These are phyloP conservation scores for Elysia crispata DNA, from an alignment of 2,888 invertebrate species.

Conservation along the genomic window DNA sequence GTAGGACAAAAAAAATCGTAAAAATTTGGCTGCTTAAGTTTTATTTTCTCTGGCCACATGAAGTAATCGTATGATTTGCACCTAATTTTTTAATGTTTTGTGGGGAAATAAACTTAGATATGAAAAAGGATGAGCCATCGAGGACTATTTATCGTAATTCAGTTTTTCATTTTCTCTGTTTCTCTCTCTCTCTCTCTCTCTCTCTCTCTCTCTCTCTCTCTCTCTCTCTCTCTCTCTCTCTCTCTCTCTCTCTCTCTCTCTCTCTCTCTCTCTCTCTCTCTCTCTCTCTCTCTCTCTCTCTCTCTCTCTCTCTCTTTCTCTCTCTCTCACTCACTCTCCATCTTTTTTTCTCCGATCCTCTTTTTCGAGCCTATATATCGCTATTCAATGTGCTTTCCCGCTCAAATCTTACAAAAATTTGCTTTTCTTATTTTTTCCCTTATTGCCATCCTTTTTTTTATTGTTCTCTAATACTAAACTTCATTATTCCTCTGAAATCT, in stretches of 20 bases:
- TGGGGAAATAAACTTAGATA: too few species aligned
- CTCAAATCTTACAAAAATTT: not conserved
- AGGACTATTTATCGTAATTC: not conserved
- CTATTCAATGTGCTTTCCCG: not conserved
- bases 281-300: conserved; percentile 17
- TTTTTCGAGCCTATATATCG: not conserved
- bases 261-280: conserved; percentile 28
- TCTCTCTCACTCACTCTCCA: conserved; percentile 28
- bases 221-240: conserved; percentile 19
- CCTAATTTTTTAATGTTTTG: too few species aligned
- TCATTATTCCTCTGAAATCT: not conserved
- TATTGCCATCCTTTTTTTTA: not conserved
- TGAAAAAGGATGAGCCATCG: too few species aligned
- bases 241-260: conserved; percentile 28
- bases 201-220: not conserved
- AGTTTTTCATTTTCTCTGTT: conserved; percentile 58
- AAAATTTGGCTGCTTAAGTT: too few species aligned
- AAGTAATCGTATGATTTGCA: too few species aligned
- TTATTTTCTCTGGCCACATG: too few species aligned
- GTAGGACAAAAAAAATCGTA: too few species aligned
- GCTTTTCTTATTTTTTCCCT: not conserved
- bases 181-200: conserved; percentile 7
- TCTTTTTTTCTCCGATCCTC: not conserved
- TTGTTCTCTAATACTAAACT: not conserved
- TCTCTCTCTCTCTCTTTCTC: conserved; percentile 34